Base-by-base conservation (phyloP, 2,113 vertebrate genomes). In the Ptychochromis oligacanthus region DNA sequence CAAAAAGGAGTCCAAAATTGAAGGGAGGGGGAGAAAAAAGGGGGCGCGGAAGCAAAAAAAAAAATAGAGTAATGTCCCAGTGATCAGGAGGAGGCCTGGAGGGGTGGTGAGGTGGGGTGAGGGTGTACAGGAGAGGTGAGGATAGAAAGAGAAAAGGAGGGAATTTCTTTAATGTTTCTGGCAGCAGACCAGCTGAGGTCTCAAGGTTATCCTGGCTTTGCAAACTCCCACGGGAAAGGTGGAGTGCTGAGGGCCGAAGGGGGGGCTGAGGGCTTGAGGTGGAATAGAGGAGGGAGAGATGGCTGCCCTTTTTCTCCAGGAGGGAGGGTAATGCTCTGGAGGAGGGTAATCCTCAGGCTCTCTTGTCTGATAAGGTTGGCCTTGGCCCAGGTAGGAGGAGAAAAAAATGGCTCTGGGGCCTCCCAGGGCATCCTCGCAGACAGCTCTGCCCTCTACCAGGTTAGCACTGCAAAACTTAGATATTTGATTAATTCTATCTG, bases 161-260 rank as follows among this genome's bases (percentile, higher is more conserved):
- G 94, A 92, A 91, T 92, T 93, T 91, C 96, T 96, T 96, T 95
- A 95, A 95, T 95, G 95, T 95, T 93, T 94, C 95, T 98, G 97
- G 96, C 96, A 96, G 94, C 77, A 67, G 88, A 96, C 96, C 97
- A 97, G 95, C 83, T 85, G 24, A 96, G 95, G 97, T 97, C 96
- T 92, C 90, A 94, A 96, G 96, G 97, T 97, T 97, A 96, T 96
- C 95, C 90, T 90, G 93, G 93, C 93, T 95, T 94, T 86, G 83
- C 94, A 28, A 95, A 96, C 97, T 98, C 97, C 97, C 97, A 97
- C 94, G 96, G 97, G 97, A 99, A 98, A 97, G 96, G 97, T 97
- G 95, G 96, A 91, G 87, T 67, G 91, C 82, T 90, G 93, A 92
- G 93, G 90, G 93, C 89, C 88, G 77, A 85, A 85, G 83, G 70